Evolutionary conservation across 2,113 vertebrate species (phyloP).

Genomic region (Brachyistius frenatus): DNA sequence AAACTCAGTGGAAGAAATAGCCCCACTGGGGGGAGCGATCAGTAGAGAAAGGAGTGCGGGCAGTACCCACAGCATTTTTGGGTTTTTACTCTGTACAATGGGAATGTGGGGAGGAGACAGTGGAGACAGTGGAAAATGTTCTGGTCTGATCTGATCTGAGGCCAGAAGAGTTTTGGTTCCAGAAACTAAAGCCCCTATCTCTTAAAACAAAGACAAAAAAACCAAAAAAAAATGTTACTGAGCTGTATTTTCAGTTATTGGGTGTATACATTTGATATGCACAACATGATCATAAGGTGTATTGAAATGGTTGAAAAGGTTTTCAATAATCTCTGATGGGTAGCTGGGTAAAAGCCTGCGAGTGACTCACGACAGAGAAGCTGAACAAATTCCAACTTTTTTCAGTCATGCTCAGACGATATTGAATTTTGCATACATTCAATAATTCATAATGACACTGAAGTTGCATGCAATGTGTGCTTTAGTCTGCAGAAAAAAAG

Average conservation of each 20-base stretch:
- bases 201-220: not conserved
- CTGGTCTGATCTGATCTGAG: conserved; percentile 23
- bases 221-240: too few species aligned
- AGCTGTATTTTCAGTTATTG: too few species aligned
- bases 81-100: not conserved
- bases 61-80: not conserved
- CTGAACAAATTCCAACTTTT: conserved; percentile 17
- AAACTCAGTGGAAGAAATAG: conserved; percentile 71
- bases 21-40: conserved; percentile 44
- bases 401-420: conserved; percentile 12
- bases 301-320: not conserved
- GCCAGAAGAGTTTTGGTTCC: conserved; percentile 14
- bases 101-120: too few species aligned
- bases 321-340: conserved; percentile 21
- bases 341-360: conserved; percentile 4
- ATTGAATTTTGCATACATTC: not conserved
- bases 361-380: conserved; percentile 13
- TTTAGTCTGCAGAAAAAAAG: conserved; percentile 9
- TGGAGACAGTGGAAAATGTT: conserved; percentile 22
- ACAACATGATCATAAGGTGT: not conserved
- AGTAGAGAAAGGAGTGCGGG: conserved; percentile 17
- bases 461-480: conserved; percentile 17
- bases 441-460: conserved; percentile 6
- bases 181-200: conserved; percentile 20
- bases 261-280: too few species aligned